Percentiles rank a stretch among this genome's conserved stretches.
phyloP scores from a whole-genome alignment of 2,888 invertebrate genomes.

The Halictus ligatus region DNA sequence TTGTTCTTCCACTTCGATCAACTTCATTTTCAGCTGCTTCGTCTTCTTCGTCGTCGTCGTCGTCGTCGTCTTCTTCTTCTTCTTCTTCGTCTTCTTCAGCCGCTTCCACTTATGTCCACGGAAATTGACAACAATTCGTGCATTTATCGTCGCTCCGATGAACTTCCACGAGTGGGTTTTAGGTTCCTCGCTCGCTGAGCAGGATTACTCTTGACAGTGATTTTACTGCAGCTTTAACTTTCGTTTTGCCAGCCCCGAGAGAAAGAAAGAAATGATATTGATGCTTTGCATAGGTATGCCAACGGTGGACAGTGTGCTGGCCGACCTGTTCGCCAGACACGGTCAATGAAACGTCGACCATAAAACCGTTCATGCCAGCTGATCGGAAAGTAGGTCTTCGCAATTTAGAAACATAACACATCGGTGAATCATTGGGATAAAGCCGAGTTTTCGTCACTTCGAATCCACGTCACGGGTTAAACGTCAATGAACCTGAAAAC shows the following conservation, averaged over 20 bases:
- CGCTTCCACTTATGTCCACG: slow-evolving; percentile 15
- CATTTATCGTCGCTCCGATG: slow-evolving; percentile 51
- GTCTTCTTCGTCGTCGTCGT: slow-evolving; percentile 23
- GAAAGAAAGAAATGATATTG: slow-evolving; percentile 13
- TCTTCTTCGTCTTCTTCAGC: neutral
- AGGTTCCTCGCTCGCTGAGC: slow-evolving; percentile 5
- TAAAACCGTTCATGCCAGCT: neutral
- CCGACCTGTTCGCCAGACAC: slow-evolving; percentile 24
- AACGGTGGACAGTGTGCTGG: slow-evolving; percentile 7
- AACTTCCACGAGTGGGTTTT: slow-evolving; percentile 35
- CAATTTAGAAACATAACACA: neutral
- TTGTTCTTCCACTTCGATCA: slow-evolving; percentile 9
- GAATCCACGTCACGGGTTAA: no score
- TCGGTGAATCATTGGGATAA: neutral
- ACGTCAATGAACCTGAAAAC: no score
- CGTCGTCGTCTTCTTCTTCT: slow-evolving; percentile 6
- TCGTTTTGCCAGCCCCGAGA: slow-evolving; percentile 36
- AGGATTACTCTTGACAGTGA: slow-evolving; percentile 42
- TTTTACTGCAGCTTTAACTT: slow-evolving; percentile 46
- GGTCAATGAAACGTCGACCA: neutral
- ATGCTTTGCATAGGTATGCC: slow-evolving; percentile 8
- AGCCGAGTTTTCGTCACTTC: neutral
- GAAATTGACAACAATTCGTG: slow-evolving; percentile 53
- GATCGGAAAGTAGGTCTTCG: neutral
- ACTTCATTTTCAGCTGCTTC: neutral